Conservation (phyloP, 2,797 vertebrate species). For the Hafferia zeledoni region DNA sequence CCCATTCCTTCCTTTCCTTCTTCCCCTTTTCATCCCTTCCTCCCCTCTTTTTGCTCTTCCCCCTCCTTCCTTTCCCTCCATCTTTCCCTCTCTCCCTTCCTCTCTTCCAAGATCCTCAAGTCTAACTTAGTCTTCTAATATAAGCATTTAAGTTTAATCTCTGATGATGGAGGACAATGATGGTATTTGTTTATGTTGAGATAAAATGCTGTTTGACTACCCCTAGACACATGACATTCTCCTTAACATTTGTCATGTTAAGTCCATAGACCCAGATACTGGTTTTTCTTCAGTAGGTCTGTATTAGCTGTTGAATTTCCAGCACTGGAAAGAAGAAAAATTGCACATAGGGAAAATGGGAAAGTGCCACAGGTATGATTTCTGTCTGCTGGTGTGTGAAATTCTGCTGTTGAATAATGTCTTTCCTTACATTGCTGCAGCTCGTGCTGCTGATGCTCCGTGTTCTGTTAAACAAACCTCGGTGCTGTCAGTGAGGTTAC, state of each 20-base stretch:
- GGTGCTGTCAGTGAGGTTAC: background rate
- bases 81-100: background rate
- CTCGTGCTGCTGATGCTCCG: background rate
- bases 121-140: background rate
- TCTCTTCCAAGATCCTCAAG: background rate
- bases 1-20: background rate
- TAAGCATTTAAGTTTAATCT: background rate
- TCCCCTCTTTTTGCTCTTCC: background rate
- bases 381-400: accelerated
- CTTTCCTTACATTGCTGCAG: background rate
- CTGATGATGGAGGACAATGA: background rate
- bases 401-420: background rate
- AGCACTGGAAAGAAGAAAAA: background rate
- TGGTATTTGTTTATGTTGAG: background rate
- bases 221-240: background rate
- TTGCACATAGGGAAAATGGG: background rate
- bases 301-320: background rate
- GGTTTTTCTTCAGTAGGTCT: background rate
- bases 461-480: background rate
- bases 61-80: background rate
- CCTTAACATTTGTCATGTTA: background rate
- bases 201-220: background rate
- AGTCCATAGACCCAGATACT: background rate
- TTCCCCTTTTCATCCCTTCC: background rate
- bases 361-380: background rate